Evolutionary conservation across 2,113 vertebrate genomes (phyloP).

Genomic region (Todiramphus saurophagus): DNA sequence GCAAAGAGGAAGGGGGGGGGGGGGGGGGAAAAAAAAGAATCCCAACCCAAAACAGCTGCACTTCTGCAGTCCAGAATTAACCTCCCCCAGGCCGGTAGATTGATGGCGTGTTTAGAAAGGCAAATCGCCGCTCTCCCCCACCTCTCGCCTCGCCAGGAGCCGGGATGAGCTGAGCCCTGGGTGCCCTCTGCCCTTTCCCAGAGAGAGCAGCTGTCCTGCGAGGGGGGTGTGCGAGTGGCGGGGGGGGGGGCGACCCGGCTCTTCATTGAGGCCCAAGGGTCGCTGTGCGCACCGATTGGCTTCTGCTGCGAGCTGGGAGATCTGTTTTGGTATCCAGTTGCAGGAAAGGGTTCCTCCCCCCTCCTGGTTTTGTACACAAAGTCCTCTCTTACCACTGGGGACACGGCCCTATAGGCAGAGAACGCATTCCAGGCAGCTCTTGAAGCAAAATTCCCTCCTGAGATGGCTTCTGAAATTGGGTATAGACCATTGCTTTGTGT

Average conservation of each 20-base stretch:
- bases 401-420: slow-evolving; percentile 15
- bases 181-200: slow-evolving; percentile 69
- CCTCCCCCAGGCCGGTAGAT: not conserved
- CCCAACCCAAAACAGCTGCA: slow-evolving; percentile 54
- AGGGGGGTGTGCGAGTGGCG: not conserved
- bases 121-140: not conserved
- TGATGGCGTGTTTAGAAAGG: slow-evolving; percentile 60
- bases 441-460: slow-evolving; percentile 17
- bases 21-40: not conserved
- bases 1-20: not conserved
- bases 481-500: not conserved
- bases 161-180: slow-evolving; percentile 40
- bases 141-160: not conserved
- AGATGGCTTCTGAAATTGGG: slow-evolving; percentile 6
- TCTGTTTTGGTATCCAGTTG: slow-evolving; percentile 66
- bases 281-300: slow-evolving; percentile 25
- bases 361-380: slow-evolving; percentile 40
- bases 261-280: slow-evolving; percentile 49
- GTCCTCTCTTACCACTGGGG: slow-evolving; percentile 52
- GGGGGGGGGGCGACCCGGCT: not conserved
- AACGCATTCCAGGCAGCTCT: slow-evolving; percentile 34
- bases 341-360: slow-evolving; percentile 45
- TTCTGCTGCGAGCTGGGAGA: not conserved
- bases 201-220: slow-evolving; percentile 61
- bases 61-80: slow-evolving; percentile 17